Evolutionary conservation across 2,888 invertebrate genomes (phyloP).

Genomic region (Leptinotarsa peninsularis): DNA sequence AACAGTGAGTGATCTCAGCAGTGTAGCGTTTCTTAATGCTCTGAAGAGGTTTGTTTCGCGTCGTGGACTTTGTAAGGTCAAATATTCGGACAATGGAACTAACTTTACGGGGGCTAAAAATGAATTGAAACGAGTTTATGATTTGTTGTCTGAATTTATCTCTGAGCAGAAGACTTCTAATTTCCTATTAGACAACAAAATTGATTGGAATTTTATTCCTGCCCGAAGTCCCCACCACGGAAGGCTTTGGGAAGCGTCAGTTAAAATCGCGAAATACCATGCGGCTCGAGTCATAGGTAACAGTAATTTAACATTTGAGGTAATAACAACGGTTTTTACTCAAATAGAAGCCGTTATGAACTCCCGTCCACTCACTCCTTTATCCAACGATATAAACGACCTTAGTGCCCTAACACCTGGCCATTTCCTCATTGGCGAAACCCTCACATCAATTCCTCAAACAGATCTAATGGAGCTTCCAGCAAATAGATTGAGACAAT

Average conservation of each 20-base stretch:
- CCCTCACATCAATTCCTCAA: no score
- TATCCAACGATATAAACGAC: no score
- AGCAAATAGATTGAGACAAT: neutral
- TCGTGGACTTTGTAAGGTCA: constrained; percentile 42
- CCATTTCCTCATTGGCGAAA: no score
- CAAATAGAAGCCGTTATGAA: no score
- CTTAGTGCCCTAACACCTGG: no score
- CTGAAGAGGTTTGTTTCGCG: constrained; percentile 50
- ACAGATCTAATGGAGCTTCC: neutral
- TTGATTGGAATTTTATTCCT: constrained; percentile 28
- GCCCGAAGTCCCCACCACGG: constrained; percentile 27
- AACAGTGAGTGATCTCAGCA: neutral
- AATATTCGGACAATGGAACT: constrained; percentile 54
- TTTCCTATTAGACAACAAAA: constrained; percentile 28
- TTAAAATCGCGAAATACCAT: constrained; percentile 23
- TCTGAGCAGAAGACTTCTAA: neutral
- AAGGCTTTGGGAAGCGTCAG: constrained; percentile 31
- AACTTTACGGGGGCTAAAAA: constrained; percentile 50
- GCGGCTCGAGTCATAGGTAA: neutral
- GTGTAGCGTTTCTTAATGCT: constrained; percentile 44
- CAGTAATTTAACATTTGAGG: no score
- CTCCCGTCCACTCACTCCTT: no score
- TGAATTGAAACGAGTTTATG: constrained; percentile 29
- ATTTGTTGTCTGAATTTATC: neutral
- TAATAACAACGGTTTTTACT: no score